phyloP scores from a whole-genome alignment of 2,888 invertebrate genomes.

The Odontothrips loti region DNA sequence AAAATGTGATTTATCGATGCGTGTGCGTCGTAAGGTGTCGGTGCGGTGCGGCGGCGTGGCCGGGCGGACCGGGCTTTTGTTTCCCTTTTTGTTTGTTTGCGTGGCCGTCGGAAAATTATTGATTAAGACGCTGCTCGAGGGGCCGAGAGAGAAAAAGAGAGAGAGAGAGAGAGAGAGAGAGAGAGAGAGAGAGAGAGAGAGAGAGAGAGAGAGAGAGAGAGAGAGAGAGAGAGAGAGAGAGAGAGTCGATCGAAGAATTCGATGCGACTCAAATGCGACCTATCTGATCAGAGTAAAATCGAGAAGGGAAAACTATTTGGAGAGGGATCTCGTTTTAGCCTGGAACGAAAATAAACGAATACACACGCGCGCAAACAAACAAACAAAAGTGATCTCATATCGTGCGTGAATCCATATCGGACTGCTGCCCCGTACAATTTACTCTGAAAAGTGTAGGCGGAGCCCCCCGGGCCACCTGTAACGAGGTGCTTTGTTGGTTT shows the following conservation, averaged over 20 bases:
- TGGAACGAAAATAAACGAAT: neutral
- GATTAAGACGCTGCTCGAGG: neutral
- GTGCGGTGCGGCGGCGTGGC: neutral
- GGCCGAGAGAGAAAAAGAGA: neutral
- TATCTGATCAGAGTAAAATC: too few relatives aligned
- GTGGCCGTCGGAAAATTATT: constrained; percentile 3
- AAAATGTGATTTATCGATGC: neutral
- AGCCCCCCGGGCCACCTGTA: too few relatives aligned
- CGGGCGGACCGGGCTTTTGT: too few relatives aligned
- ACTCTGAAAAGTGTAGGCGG: too few relatives aligned
- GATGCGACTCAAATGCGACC: too few relatives aligned
- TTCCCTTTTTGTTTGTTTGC: neutral
- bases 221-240: too few relatives aligned
- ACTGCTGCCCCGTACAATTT: too few relatives aligned
- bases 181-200: neutral
- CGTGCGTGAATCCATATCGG: too few relatives aligned
- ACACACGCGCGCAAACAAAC: neutral
- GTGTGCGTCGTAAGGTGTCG: neutral
- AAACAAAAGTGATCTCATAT: neutral
- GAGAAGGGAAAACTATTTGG: too few relatives aligned
- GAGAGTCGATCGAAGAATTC: too few relatives aligned
- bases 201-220: neutral
- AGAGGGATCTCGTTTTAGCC: too few relatives aligned
- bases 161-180: neutral
- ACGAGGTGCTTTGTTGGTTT: too few relatives aligned